Evolutionary conservation across 2,797 vertebrate species (phyloP).

Genomic region (Lemur catta): DNA sequence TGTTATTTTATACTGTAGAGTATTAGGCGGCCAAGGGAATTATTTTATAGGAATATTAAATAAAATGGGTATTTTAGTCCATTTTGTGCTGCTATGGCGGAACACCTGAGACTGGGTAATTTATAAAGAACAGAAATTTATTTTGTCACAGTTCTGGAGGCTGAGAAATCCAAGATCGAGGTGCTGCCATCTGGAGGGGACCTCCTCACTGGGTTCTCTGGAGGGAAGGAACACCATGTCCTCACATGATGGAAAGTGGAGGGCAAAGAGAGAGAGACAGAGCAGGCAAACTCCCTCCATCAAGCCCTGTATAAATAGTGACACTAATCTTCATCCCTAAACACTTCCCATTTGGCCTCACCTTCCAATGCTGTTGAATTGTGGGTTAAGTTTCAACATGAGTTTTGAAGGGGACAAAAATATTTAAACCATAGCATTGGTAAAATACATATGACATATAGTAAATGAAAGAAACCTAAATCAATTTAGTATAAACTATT

Average conservation of each 20-base stretch:
- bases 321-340: background rate
- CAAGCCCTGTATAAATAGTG: background rate
- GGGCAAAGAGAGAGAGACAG: background rate
- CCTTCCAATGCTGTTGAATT: background rate
- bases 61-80: background rate
- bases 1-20: background rate
- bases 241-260: background rate
- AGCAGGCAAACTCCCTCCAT: background rate
- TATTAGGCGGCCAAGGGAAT: background rate
- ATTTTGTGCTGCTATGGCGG: background rate
- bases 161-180: background rate
- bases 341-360: background rate
- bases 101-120: background rate
- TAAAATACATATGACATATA: background rate
- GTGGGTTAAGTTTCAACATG: background rate
- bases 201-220: background rate
- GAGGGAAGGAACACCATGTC: background rate
- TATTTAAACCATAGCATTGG: background rate
- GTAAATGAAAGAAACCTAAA: conserved; percentile 4
- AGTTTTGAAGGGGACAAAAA: background rate
- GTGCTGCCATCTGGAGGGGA: accelerated
- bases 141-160: background rate
- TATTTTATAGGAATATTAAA: conserved; percentile 4
- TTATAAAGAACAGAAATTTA: background rate
- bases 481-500: background rate